Conservation (phyloP, 2,113 vertebrate species). For the Gymnogyps californianus region DNA sequence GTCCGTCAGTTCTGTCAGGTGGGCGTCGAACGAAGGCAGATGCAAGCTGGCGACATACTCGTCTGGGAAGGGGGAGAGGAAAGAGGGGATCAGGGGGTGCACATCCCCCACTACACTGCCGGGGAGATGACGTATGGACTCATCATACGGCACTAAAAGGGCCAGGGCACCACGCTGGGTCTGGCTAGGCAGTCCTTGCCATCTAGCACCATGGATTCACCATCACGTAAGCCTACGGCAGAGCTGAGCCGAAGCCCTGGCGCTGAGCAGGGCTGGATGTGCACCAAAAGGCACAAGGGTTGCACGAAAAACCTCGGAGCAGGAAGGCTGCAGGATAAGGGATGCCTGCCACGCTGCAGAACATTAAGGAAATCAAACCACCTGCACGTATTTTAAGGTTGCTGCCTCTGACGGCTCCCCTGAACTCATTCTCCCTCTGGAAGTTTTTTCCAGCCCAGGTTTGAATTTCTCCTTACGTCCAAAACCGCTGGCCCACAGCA, state of each 20-base stretch:
- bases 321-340: neutral
- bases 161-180: neutral
- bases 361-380: neutral
- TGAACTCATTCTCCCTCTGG: neutral
- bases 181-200: neutral
- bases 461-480: neutral
- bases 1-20: slow-evolving; percentile 83
- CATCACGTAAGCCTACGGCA: fast-evolving
- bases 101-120: fast-evolving
- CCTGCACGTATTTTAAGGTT: fast-evolving
- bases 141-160: fast-evolving
- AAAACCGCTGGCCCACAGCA: neutral
- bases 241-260: neutral
- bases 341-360: fast-evolving
- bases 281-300: neutral
- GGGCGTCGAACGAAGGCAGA: slow-evolving; percentile 83
- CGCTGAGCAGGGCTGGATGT: neutral
- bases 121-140: fast-evolving
- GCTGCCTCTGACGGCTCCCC: neutral
- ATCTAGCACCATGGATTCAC: fast-evolving
- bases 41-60: slow-evolving; percentile 86
- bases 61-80: slow-evolving; percentile 62
- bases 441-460: neutral
- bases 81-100: neutral
- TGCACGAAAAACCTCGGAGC: neutral